These are phyloP conservation scores for Tyrannus savana DNA, from an alignment of 2,113 vertebrate species.

Conservation along the genomic window DNA sequence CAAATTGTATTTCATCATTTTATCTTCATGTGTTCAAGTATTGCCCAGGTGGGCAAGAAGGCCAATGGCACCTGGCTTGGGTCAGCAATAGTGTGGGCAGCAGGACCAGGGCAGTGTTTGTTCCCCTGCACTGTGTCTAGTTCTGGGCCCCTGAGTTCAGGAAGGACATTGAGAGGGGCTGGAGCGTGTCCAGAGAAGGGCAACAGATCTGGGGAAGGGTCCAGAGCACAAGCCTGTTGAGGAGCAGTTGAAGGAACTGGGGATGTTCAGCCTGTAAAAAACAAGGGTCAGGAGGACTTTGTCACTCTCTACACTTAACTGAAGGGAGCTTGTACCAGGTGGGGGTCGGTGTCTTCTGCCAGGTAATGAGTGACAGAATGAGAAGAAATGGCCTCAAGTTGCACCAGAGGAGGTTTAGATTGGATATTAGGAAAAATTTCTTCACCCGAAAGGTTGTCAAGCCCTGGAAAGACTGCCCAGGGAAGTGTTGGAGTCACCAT, in stretches of 20 bases:
- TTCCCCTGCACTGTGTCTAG: not conserved
- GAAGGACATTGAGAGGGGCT: fast-evolving
- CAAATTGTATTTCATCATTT: not conserved
- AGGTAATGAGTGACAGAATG: not conserved
- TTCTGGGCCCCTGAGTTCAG: fast-evolving
- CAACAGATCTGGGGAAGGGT: fast-evolving
- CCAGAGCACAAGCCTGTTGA: not conserved
- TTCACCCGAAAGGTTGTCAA: not conserved
- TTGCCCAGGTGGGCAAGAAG: not conserved
- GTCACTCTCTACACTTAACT: not conserved
- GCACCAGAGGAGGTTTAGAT: not conserved
- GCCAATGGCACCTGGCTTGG: not conserved
- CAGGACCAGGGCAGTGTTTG: not conserved
- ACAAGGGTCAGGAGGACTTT: not conserved
- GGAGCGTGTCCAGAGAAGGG: fast-evolving
- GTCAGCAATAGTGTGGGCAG: not conserved
- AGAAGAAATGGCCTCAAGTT: not conserved
- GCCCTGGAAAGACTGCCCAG: not conserved
- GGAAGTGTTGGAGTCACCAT: not conserved
- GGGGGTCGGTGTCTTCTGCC: not conserved
- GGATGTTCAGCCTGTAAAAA: not conserved
- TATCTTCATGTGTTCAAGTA: not conserved
- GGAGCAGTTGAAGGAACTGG: not conserved
- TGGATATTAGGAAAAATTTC: not conserved
- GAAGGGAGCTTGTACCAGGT: not conserved